Evolutionary conservation across 2,113 vertebrate genomes (phyloP).

Genomic region (Gambusia affinis): DNA sequence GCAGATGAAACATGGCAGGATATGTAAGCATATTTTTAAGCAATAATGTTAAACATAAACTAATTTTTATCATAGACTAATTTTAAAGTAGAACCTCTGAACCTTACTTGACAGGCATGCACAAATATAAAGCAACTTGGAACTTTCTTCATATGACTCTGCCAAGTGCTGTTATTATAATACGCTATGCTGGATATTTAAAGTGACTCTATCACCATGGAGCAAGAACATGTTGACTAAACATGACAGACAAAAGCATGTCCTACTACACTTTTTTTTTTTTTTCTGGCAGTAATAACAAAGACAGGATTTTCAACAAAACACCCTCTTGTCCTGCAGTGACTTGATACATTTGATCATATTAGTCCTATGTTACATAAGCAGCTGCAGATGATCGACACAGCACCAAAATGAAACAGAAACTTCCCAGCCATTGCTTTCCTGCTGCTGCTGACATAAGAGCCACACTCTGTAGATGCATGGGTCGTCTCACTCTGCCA

Average conservation of each 20-base stretch:
- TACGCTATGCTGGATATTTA: background rate
- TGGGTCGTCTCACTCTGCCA: conserved; percentile 51
- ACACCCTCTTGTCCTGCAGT: conserved; percentile 4
- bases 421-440: conserved; percentile 30
- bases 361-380: conserved; percentile 47
- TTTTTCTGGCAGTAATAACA: background rate
- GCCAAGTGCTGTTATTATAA: background rate
- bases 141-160: background rate
- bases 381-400: conserved; percentile 42
- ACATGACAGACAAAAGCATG: background rate
- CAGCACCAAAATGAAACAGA: conserved; percentile 19
- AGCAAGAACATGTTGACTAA: background rate
- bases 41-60: background rate
- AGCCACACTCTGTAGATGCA: conserved; percentile 25
- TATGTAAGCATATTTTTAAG: background rate
- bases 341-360: conserved; percentile 35
- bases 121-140: background rate
- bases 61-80: background rate
- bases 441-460: conserved; percentile 49
- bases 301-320: background rate
- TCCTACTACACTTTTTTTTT: background rate
- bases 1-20: background rate
- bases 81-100: background rate
- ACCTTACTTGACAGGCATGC: background rate
- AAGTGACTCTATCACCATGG: background rate